Base-by-base conservation (phyloP, 2,888 invertebrate species). In the Carterocephalus palaemon region DNA sequence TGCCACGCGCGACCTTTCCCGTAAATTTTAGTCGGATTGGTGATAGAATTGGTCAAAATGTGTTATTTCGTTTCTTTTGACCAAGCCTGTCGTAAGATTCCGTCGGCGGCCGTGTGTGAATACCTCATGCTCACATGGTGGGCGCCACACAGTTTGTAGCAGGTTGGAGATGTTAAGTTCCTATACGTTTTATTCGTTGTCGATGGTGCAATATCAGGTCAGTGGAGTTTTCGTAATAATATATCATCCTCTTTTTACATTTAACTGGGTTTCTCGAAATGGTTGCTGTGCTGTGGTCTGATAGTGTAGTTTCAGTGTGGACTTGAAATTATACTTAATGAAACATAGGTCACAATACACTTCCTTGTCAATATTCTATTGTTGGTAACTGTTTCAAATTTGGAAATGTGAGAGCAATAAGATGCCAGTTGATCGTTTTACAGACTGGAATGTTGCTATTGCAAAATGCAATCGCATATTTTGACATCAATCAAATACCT, bases 1-100 rank as follows among this genome's bases (percentile, higher is more conserved):
- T 83, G 85, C 82, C 82, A 84, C 83, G 81, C 83, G 76, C 75
- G 81, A 78, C 80, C 78, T 83, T 75, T 79, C 75, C 76, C 66
- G 69, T 68, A 56, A 67, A 70, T 77, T 76, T 74, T 70, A 66
- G 53, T 57, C 61, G 59, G 60, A 53, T 62, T 57, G 59, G 56
- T 58, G 57, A 53, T 59, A 60, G 54, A 49, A 57, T 62, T 60
- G 60, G 58, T 51, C 61, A 69, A 67, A 66, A 71, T 72, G 66
- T 65, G 65, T 67, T 60, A 67, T 70, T 69, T 72, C 50, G 60
- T 68, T 66, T 62, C 57, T 59, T 60, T 65, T 67, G 67, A 68
- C 67, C 69, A 73, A 59, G 75, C 70, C 7, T 24, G 4, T 16
- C 20, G 70, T 74, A 76, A 69, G 62, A 46, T 58, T 36, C 62